phyloP scores from a whole-genome alignment of 2,888 invertebrate genomes.

The Eupelmus urozonus region DNA sequence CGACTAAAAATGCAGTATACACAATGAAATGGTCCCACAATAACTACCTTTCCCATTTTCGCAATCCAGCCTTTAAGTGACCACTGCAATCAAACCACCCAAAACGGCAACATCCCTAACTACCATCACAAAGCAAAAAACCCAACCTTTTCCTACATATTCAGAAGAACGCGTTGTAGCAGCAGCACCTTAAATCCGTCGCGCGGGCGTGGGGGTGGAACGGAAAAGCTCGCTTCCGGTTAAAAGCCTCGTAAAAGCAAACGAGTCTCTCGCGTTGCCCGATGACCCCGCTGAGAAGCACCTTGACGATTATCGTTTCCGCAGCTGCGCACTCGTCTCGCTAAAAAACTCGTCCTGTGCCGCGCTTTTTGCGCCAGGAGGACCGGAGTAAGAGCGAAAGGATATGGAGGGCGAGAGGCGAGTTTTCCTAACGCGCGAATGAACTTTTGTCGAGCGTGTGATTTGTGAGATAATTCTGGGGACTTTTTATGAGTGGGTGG shows the following conservation, averaged over 20 bases:
- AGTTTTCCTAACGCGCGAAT: not conserved
- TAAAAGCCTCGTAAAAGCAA: conserved; percentile 41
- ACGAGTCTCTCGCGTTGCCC: conserved; percentile 11
- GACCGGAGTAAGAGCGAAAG: not conserved
- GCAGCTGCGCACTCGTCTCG: conserved; percentile 4
- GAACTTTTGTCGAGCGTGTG: not conserved
- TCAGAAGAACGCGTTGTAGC: too few relatives aligned
- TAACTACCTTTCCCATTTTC: too few relatives aligned
- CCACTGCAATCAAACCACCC: too few relatives aligned
- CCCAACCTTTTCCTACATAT: too few relatives aligned
- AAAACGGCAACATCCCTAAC: not conserved
- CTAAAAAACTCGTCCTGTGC: not conserved
- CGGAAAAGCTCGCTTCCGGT: too few relatives aligned
- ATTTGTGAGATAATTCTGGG: conserved; percentile 10
- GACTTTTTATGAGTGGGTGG: too few relatives aligned
- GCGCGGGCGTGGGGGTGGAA: not conserved
- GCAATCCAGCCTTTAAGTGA: too few relatives aligned
- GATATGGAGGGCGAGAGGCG: not conserved
- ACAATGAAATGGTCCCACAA: too few relatives aligned
- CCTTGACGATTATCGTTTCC: conserved; percentile 43
- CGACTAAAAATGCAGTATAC: too few relatives aligned
- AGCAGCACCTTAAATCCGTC: not conserved
- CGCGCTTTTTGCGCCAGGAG: not conserved
- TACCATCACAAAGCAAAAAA: too few relatives aligned
- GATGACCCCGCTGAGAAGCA: conserved; percentile 9